phyloP scores from a whole-genome alignment of 2,113 vertebrate species.

The Stigmatopora argus region DNA sequence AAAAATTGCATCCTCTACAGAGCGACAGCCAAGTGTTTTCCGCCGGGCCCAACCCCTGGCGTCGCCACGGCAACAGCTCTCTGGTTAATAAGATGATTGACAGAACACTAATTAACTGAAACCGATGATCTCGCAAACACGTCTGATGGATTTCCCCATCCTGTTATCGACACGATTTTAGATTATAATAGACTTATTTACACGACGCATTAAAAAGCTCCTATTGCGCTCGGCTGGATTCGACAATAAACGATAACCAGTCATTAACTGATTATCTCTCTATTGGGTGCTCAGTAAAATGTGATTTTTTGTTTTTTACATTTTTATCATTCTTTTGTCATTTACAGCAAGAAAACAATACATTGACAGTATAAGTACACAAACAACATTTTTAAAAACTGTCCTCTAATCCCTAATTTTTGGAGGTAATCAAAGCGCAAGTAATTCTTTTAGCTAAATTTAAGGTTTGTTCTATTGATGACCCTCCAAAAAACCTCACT shows the following conservation, averaged over 20 bases:
- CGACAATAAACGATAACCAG: neutral
- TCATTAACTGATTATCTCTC: neutral
- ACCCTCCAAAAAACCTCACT: too few species aligned
- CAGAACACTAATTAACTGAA: neutral
- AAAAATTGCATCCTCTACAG: neutral
- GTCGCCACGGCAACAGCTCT: conserved; percentile 1
- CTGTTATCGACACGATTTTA: neutral
- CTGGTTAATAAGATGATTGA: neutral
- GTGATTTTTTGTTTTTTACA: neutral
- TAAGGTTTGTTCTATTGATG: too few species aligned
- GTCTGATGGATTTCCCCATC: neutral
- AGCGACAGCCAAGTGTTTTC: conserved; percentile 24
- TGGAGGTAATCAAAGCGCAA: too few species aligned
- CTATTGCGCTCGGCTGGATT: neutral
- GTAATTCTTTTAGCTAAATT: too few species aligned
- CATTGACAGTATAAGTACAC: too few species aligned
- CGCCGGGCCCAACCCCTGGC: neutral
- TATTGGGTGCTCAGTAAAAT: neutral
- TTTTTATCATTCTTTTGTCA: too few species aligned
- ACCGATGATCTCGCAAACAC: neutral
- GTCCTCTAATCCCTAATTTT: too few species aligned
- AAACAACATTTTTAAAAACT: too few species aligned
- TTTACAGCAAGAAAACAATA: neutral
- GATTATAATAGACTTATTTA: neutral
- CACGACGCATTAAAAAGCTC: neutral